phyloP scores from a whole-genome alignment of 2,797 vertebrate species.

The Ataeniobius toweri region DNA sequence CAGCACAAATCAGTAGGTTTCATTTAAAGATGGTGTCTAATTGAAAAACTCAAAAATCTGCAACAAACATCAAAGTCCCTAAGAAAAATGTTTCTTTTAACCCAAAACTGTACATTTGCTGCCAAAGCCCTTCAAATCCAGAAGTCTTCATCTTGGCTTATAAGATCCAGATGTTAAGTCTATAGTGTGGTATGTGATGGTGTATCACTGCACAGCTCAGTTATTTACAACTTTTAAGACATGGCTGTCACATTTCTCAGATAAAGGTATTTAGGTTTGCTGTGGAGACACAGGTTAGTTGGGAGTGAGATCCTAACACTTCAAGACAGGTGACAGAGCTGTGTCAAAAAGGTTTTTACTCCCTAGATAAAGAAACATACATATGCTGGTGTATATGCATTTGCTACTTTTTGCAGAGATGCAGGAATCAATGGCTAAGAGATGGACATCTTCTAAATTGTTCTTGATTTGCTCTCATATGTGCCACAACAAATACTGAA shows the following conservation, averaged over 20 bases:
- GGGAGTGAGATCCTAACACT: slow-evolving; percentile 20
- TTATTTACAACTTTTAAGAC: slow-evolving; percentile 72
- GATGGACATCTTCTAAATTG: too few species aligned
- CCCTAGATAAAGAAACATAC: too few species aligned
- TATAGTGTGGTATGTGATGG: slow-evolving; percentile 66
- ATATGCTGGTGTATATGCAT: too few species aligned
- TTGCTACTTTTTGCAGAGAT: too few species aligned
- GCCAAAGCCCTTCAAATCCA: slow-evolving; percentile 60
- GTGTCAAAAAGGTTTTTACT: too few species aligned
- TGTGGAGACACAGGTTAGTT: slow-evolving; percentile 65
- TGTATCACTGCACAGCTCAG: slow-evolving; percentile 57
- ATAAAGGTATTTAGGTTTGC: slow-evolving; percentile 66
- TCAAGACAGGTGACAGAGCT: slow-evolving; percentile 11
- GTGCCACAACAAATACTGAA: too few species aligned
- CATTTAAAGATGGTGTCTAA: slow-evolving; percentile 40
- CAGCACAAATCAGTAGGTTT: slow-evolving; percentile 48
- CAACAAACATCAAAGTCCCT: slow-evolving; percentile 16
- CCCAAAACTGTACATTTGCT: slow-evolving; percentile 56
- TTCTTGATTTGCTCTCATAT: too few species aligned
- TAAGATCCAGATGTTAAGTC: slow-evolving; percentile 77
- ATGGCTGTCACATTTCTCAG: slow-evolving; percentile 62
- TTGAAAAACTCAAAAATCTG: slow-evolving; percentile 20
- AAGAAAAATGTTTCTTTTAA: slow-evolving; percentile 16
- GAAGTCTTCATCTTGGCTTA: slow-evolving; percentile 65
- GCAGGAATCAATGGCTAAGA: too few species aligned